These are phyloP conservation scores for Columbina picui DNA, from an alignment of 2,113 vertebrate genomes.

Conservation along the genomic window DNA sequence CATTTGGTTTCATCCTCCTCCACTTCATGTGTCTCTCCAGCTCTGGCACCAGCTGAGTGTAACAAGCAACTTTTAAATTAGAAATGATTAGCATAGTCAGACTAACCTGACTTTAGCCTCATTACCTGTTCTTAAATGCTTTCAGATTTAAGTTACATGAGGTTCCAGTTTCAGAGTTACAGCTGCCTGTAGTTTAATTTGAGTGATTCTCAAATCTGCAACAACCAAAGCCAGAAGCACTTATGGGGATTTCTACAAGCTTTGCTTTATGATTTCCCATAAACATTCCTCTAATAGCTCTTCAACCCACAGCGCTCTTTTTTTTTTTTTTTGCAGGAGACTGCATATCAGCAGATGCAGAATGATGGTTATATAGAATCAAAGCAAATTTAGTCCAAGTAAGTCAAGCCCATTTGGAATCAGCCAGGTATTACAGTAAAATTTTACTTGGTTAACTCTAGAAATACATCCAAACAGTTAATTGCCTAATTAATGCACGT, in stretches of 20 bases:
- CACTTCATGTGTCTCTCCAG: not conserved
- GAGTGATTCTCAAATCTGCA: not conserved
- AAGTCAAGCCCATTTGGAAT: not conserved
- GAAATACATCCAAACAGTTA: not conserved
- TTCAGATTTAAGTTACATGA: not conserved
- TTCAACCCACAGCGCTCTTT: not conserved
- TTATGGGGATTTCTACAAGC: not conserved
- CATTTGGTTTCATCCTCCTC: not conserved
- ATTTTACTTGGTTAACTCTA: not conserved
- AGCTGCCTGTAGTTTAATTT: not conserved
- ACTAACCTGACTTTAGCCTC: not conserved
- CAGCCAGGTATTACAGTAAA: not conserved
- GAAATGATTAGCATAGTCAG: not conserved
- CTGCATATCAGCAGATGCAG: not conserved
- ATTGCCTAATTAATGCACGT: slow-evolving; percentile 14
- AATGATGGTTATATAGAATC: not conserved
- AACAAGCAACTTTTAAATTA: not conserved
- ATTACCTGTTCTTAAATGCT: not conserved
- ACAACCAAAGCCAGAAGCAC: not conserved
- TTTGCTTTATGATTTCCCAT: not conserved
- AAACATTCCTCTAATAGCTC: not conserved
- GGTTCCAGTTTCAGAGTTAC: not conserved
- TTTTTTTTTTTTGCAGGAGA: not conserved
- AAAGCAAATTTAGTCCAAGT: not conserved
- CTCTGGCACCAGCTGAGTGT: not conserved